These are phyloP conservation scores for Pegoplata infirma DNA, from an alignment of 2,888 invertebrate species.

Conservation along the genomic window DNA sequence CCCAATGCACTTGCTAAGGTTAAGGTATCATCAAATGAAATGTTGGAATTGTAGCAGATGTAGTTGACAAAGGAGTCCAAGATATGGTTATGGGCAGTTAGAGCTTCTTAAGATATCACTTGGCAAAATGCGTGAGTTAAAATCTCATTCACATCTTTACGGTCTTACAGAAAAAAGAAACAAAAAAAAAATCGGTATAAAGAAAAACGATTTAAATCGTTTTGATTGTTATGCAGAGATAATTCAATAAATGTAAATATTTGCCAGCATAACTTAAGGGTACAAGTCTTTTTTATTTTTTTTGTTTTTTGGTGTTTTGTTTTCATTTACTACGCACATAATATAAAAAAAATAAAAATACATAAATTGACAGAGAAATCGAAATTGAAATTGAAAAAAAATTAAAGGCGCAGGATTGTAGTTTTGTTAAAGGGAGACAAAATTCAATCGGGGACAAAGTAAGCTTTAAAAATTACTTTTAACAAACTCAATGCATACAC, in stretches of 20 bases:
- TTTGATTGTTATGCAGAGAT: constrained; percentile 57
- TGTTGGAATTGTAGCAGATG: not conserved
- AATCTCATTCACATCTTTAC: constrained; percentile 23
- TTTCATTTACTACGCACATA: constrained; percentile 26
- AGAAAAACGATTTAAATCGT: constrained; percentile 58
- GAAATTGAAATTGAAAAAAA: constrained; percentile 37
- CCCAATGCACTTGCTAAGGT: constrained; percentile 62
- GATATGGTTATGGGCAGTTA: not conserved
- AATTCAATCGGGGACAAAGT: too few relatives aligned
- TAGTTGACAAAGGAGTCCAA: not conserved
- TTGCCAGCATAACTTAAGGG: constrained; percentile 58
- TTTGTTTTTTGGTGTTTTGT: too few relatives aligned
- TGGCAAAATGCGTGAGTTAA: constrained; percentile 12
- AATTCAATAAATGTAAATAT: constrained; percentile 63
- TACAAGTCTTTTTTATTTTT: constrained; percentile 10
- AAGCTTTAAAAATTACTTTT: too few relatives aligned
- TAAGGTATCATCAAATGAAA: constrained; percentile 47
- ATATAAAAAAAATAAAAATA: constrained; percentile 3
- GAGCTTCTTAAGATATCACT: constrained; percentile 7
- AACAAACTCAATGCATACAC: too few relatives aligned
- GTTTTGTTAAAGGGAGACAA: not conserved
- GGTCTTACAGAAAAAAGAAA: too few relatives aligned
- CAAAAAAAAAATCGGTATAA: not conserved
- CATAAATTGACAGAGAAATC: constrained; percentile 50
- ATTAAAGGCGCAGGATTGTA: constrained; percentile 35